Evolutionary conservation across 2,888 invertebrate genomes (phyloP), one percentile per base, ranked within the genome.

Genomic region (Antheraea assamensis): DNA sequence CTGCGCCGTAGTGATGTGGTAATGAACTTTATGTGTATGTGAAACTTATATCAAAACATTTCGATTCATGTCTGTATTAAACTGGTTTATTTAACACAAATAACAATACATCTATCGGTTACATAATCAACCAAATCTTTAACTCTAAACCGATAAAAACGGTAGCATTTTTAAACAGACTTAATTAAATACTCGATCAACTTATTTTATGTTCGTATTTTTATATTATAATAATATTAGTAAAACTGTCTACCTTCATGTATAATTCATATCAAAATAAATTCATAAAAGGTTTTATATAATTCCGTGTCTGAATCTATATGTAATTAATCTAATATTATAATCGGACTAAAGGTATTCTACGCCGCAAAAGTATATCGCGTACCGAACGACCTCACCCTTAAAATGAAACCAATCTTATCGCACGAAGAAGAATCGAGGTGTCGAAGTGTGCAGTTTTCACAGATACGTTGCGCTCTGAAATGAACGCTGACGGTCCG

Each of bases 401-500:
- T 68, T 17, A n/a, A 21, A 27, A 55, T 42, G 58, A 83, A 85
- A 87, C 81, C 85, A 80, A 87, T 89, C 68, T 88, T 86, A 88
- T 64, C 61, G 78, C 77, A 74, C 76, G 80, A 85, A 88, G 87
- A 88, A 87, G 87, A 90, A 87, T 88, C 81, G 87, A 80, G 61
- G 72, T 82, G 84, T 82, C 80, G 81, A 82, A 30, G 78, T 79
- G 77, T 77, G 85, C 85, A 81, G 83, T 87, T 87, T 87, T 83
- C 75, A 74, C 79, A 81, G 83, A 85, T 86, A 87, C 85, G 84
- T 81, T 77, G 82, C 30, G 61, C 27, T 64, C 61, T 64, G 61
- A 64, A 64, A 64, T 81, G 85, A 85, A 85, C 81, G 90, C 91
- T 91, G 91, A 91, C 87, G 81, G 77, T 77, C 79, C 81, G 85